These are phyloP conservation scores for Zaprionus obscuricornis DNA, from an alignment of 2,888 invertebrate species.

Conservation along the genomic window DNA sequence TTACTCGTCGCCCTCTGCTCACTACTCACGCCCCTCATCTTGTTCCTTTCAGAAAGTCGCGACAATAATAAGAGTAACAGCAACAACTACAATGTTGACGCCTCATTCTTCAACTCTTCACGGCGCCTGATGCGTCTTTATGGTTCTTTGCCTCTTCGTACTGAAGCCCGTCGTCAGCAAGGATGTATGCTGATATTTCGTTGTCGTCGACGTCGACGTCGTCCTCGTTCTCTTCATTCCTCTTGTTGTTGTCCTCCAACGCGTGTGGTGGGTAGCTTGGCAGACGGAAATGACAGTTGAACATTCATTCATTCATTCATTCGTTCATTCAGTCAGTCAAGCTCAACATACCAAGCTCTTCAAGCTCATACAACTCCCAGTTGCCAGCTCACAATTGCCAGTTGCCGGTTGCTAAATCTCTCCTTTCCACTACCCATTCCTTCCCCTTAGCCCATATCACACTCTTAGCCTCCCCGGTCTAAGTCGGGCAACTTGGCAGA, in stretches of 20 bases:
- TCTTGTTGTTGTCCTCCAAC: conserved; percentile 11
- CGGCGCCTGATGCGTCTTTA: too few species aligned
- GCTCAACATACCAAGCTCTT: background rate
- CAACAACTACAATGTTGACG: conserved; percentile 65
- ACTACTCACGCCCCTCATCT: conserved; percentile 6
- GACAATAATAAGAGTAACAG: conserved; percentile 25
- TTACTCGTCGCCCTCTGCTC: conserved; percentile 45
- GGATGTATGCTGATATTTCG: conserved; percentile 55
- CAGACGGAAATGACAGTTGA: conserved; percentile 75
- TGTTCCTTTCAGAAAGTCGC: conserved; percentile 1
- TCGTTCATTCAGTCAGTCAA: conserved; percentile 42
- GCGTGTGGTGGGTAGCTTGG: conserved; percentile 46
- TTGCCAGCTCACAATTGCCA: conserved; percentile 9
- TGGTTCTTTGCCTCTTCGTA: too few species aligned
- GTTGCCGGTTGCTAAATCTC: conserved; percentile 21
- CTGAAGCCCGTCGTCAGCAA: conserved; percentile 40
- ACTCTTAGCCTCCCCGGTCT: conserved; percentile 3
- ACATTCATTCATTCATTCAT: conserved; percentile 70
- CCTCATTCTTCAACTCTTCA: conserved; percentile 43
- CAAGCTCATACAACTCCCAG: conserved; percentile 17
- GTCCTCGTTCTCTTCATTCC: conserved; percentile 1
- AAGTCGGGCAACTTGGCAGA: conserved; percentile 27
- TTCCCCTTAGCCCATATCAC: background rate
- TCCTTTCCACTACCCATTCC: background rate
- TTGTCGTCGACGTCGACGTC: conserved; percentile 12